Evolutionary conservation across 1,140 invertebrate genomes (phyloP).

Genomic region (Heliconius nattereri): DNA sequence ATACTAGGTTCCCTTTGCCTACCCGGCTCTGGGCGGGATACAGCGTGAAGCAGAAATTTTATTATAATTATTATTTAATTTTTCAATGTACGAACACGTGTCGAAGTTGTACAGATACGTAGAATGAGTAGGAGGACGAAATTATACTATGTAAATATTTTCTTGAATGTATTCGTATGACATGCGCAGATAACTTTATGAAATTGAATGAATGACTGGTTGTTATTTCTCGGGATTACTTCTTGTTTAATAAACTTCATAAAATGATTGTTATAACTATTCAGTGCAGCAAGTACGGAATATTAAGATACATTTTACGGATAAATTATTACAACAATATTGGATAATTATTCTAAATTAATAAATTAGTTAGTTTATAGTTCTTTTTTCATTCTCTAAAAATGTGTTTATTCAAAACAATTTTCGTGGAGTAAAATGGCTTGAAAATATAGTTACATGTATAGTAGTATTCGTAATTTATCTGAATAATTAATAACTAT

Average conservation of each 20-base stretch:
- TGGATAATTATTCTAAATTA: too few species aligned
- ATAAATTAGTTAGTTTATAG: too few species aligned
- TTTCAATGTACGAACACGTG: not conserved
- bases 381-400: not conserved
- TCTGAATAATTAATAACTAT: too few species aligned
- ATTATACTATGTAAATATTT: slow-evolving; percentile 13
- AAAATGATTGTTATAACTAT: not conserved
- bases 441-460: too few species aligned
- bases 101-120: not conserved
- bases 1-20: too few species aligned
- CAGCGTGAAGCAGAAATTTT: too few species aligned
- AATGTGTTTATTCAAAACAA: too few species aligned
- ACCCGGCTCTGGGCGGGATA: too few species aligned
- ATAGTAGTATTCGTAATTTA: too few species aligned
- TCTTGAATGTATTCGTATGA: slow-evolving; percentile 15
- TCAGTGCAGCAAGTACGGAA: not conserved
- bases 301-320: not conserved
- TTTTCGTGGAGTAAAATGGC: too few species aligned
- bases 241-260: not conserved
- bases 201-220: not conserved
- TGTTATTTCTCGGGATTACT: not conserved
- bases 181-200: slow-evolving; percentile 14
- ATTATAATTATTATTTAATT: not conserved
- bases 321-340: not conserved
- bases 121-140: slow-evolving; percentile 5